Percentiles rank a stretch among this genome's conserved stretches.
Conservation (phyloP, 2,113 vertebrate genomes). For the Ammodramus savannarum region DNA sequence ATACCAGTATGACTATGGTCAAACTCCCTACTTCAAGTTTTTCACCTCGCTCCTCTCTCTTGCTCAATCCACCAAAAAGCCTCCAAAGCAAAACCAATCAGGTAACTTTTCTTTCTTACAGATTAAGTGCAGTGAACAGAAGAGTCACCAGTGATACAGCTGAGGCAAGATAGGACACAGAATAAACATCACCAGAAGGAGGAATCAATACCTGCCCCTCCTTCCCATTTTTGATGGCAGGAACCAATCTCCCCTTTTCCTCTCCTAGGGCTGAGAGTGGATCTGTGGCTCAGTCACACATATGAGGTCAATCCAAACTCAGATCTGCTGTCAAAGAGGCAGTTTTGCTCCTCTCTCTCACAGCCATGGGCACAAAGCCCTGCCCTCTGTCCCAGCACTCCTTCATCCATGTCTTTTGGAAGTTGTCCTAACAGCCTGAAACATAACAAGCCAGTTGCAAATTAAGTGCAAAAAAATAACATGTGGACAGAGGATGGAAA, state of each 20-base stretch:
- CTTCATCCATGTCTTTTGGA: background rate
- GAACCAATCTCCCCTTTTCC: background rate
- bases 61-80: background rate
- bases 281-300: background rate
- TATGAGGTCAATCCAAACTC: background rate
- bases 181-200: background rate
- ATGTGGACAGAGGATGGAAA: background rate
- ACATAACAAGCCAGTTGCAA: rapidly evolving
- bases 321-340: background rate
- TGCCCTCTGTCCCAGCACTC: background rate
- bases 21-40: background rate
- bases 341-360: background rate
- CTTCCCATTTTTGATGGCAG: background rate
- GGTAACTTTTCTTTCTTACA: background rate
- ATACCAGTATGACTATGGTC: background rate
- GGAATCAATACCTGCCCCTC: background rate
- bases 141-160: rapidly evolving
- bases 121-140: background rate
- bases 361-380: rapidly evolving
- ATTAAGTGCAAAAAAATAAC: background rate
- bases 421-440: background rate
- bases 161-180: background rate
- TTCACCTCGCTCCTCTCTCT: background rate
- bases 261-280: background rate
- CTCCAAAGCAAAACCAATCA: background rate